Conservation (phyloP, 2,888 invertebrate species). For the Halocaridina rubra region DNA sequence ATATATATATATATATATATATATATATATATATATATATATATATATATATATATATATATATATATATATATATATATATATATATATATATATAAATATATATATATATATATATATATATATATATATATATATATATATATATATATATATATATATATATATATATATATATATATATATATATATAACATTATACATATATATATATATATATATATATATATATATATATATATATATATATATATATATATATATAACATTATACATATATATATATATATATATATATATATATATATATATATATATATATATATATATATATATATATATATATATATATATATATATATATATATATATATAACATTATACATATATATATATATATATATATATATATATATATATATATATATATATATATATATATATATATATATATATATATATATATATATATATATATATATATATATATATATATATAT, state of each 20-base stretch:
- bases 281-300: slow-evolving; percentile 6
- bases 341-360: slow-evolving; percentile 3
- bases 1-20: background rate
- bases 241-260: slow-evolving; percentile 8
- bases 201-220: slow-evolving; percentile 8
- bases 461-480: no score
- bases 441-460: background rate
- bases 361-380: background rate
- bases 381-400: slow-evolving; percentile 18
- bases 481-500: no score
- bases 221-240: slow-evolving; percentile 8
- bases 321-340: slow-evolving; percentile 27
- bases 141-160: background rate
- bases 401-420: slow-evolving; percentile 6
- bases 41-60: background rate
- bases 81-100: background rate
- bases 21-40: background rate
- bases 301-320: background rate
- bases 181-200: background rate
- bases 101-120: background rate
- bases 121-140: background rate
- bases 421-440: background rate
- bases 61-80: background rate
- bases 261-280: background rate
- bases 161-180: background rate